Percentiles rank a stretch among this genome's conserved stretches.
Conservation (phyloP, 2,113 vertebrate species). For the Sakesphorus luctuosus region DNA sequence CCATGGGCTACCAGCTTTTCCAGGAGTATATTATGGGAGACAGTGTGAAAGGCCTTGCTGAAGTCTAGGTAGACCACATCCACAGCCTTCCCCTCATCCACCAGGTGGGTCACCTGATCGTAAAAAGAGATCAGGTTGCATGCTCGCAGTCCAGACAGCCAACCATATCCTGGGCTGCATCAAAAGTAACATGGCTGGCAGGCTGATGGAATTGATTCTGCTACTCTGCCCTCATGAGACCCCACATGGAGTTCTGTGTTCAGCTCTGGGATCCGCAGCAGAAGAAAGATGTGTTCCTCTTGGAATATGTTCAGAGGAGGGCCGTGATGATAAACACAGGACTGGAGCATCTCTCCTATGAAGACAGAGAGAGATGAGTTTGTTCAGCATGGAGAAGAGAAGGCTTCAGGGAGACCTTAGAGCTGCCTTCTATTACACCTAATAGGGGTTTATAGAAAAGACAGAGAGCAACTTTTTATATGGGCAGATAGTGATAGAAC, state of each 20-base stretch:
- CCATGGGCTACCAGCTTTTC: too few species aligned
- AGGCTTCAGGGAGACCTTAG: background rate
- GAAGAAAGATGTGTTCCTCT: background rate
- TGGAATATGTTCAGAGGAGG: background rate
- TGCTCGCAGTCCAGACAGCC: accelerated
- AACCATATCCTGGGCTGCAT: background rate
- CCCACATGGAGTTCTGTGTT: background rate
- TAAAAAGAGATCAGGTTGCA: too few species aligned
- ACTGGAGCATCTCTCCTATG: background rate
- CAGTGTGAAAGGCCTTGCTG: too few species aligned
- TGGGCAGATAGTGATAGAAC: too few species aligned
- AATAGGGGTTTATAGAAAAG: background rate
- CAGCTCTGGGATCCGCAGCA: background rate
- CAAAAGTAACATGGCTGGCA: too few species aligned
- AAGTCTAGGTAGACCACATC: too few species aligned
- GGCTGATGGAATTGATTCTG: too few species aligned
- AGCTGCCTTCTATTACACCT: background rate
- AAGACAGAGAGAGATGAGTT: background rate
- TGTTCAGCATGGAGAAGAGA: background rate
- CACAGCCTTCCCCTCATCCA: too few species aligned
- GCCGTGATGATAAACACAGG: background rate
- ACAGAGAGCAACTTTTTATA: background rate
- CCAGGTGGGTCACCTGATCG: too few species aligned
- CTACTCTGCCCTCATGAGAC: accelerated
- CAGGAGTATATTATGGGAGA: too few species aligned